Base-by-base conservation (phyloP, 2,113 vertebrate genomes). In the Cromileptes altivelis region DNA sequence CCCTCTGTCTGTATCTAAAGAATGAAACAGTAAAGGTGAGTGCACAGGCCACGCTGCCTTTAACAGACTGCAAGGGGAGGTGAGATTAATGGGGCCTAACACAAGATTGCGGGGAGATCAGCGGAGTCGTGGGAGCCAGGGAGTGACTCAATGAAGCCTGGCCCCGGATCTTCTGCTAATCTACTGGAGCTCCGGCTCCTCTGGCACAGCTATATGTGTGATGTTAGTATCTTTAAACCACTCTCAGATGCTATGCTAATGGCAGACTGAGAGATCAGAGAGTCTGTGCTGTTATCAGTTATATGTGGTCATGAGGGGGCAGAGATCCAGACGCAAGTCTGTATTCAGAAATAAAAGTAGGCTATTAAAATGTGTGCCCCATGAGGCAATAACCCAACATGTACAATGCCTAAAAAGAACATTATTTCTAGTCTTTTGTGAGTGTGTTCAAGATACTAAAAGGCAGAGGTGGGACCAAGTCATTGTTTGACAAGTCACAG, bases 81-180 rank as follows among this genome's bases (percentile, higher is more conserved):
- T 65, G 65, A 88, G 86, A 89, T 91, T 91, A 85, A 88, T 75
- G 52, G 56, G 52, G 81, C 74, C 75, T 81, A 57, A 92, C 80
- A 64, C 19, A 55, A 80, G 86, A 89, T 79, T 85, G 76, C 9
- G 12, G 70, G 47, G 75, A 75, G 82, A 87, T 90, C 71, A 89
- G 75, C 68, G 75, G 64, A 65, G 55, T 79, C 27, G 23, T 21
- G 63, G 21, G 70, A 89, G 86, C 83, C 57, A 71, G 60, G 77
- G 65, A 64, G 72, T 15, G 78, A 81, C 61, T 87, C 73, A 71
- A 47, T 67, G 64, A 86, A 68, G 50, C 47, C 79, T 71, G 78
- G 72, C 70, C 53, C 57, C 40, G 65, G 73, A 81, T 89, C 70
- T 62, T 45, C 76, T 78, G 70, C 73, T 91, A 85, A 90, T 89